These are phyloP conservation scores for Echiichthys vipera DNA, from an alignment of 2,797 vertebrate species.

Conservation along the genomic window DNA sequence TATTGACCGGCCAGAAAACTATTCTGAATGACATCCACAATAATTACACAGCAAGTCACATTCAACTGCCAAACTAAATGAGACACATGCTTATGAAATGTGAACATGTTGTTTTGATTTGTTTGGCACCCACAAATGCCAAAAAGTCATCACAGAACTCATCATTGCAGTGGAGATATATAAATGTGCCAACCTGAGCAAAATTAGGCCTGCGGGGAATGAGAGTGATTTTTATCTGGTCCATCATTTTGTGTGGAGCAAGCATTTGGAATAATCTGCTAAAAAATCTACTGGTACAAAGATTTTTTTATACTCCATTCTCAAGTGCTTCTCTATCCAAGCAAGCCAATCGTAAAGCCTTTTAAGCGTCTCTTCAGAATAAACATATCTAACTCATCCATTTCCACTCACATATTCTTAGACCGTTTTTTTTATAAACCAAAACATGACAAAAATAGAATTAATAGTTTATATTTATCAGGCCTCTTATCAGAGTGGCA, in stretches of 20 bases:
- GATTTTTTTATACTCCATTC: slow-evolving; percentile 43
- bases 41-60: slow-evolving; percentile 69
- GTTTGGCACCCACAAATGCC: slow-evolving; percentile 75
- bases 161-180: slow-evolving; percentile 63
- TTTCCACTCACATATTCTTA: slow-evolving; percentile 51
- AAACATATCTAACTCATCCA: slow-evolving; percentile 63
- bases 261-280: slow-evolving; percentile 61
- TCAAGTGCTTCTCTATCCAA: slow-evolving; percentile 60
- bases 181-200: slow-evolving; percentile 71
- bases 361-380: slow-evolving; percentile 54
- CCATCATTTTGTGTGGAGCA: slow-evolving; percentile 52
- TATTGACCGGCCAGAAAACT: slow-evolving; percentile 69
- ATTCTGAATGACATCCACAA: slow-evolving; percentile 69
- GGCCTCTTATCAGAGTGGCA: slow-evolving; percentile 69
- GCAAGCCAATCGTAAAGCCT: slow-evolving; percentile 49
- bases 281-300: slow-evolving; percentile 59
- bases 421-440: slow-evolving; percentile 48
- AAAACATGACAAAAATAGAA: slow-evolving; percentile 63
- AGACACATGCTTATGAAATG: slow-evolving; percentile 74
- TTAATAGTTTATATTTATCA: slow-evolving; percentile 79
- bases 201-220: slow-evolving; percentile 69
- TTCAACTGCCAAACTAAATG: slow-evolving; percentile 75
- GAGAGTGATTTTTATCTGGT: slow-evolving; percentile 58
- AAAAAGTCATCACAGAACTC: slow-evolving; percentile 71
- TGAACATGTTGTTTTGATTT: slow-evolving; percentile 79